Evolutionary conservation across 92 coral and sea anemone species (phyloP).

Genomic region (Zoanthus solanderi): DNA sequence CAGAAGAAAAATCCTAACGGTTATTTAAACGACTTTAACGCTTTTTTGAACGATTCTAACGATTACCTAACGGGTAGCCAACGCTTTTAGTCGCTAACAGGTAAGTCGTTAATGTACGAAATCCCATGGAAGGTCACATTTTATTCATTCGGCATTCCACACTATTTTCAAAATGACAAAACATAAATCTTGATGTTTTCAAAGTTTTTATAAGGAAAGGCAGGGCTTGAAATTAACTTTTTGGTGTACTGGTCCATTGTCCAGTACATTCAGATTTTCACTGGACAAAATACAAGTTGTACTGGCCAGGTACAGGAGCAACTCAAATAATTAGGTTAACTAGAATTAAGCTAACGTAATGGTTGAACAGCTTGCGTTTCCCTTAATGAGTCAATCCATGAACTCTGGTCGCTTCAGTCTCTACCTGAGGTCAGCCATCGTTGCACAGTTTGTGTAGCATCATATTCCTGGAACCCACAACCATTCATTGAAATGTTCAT

Average conservation of each 20-base stretch:
- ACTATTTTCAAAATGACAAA: too few relatives aligned
- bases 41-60: too few relatives aligned
- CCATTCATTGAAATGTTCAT: constrained; percentile 50
- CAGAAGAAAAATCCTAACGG: too few relatives aligned
- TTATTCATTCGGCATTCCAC: too few relatives aligned
- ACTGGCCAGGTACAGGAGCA: background rate
- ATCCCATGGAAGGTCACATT: too few relatives aligned
- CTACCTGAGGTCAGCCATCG: constrained; percentile 52
- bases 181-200: too few relatives aligned
- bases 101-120: too few relatives aligned
- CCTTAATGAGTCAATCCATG: constrained; percentile 14
- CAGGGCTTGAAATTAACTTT: background rate
- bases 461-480: constrained; percentile 41
- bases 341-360: background rate
- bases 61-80: too few relatives aligned
- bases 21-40: too few relatives aligned
- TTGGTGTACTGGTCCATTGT: background rate
- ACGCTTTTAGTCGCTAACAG: too few relatives aligned
- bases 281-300: background rate
- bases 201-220: too few relatives aligned
- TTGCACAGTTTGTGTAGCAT: constrained; percentile 43
- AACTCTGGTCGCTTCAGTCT: constrained; percentile 11
- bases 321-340: background rate
- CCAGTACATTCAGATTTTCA: background rate
- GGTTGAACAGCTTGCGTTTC: background rate